These are phyloP conservation scores for Biston stratarius DNA, from an alignment of 2,888 invertebrate species.

Conservation along the genomic window DNA sequence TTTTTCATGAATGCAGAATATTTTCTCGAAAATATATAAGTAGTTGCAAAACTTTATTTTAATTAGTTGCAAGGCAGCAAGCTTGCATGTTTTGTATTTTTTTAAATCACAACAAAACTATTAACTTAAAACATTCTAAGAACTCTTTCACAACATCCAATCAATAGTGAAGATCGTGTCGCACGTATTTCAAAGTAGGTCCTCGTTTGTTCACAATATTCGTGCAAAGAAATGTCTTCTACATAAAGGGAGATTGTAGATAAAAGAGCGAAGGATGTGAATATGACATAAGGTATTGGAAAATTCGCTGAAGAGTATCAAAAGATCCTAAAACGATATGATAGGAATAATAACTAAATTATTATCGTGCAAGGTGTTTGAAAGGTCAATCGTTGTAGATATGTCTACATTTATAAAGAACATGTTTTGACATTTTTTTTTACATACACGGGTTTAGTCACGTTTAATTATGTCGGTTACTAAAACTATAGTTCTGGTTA, in stretches of 20 bases:
- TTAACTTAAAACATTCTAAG: too few relatives aligned
- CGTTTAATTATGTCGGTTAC: too few relatives aligned
- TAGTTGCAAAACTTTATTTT: background rate
- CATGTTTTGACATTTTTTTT: background rate
- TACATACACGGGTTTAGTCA: too few relatives aligned
- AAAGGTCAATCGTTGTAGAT: background rate
- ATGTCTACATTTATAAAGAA: background rate
- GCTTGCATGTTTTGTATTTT: background rate
- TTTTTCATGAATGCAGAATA: background rate
- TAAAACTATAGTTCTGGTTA: too few relatives aligned
- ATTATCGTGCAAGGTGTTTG: slow-evolving; percentile 1
- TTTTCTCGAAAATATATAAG: background rate
- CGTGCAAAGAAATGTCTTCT: slow-evolving; percentile 11
- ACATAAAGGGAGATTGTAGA: slow-evolving; percentile 15
- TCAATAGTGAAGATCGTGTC: slow-evolving; percentile 24
- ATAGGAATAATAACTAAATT: slow-evolving; percentile 8
- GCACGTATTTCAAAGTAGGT: slow-evolving; percentile 30
- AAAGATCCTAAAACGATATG: slow-evolving; percentile 7
- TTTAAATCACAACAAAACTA: background rate
- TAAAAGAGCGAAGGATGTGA: slow-evolving; percentile 21
- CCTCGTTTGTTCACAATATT: slow-evolving; percentile 25
- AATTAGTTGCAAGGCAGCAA: background rate
- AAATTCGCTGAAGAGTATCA: slow-evolving; percentile 11
- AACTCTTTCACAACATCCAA: background rate
- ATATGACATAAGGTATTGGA: slow-evolving; percentile 22